Conservation (phyloP, 2,797 vertebrate species). For the Rachycentron canadum region DNA sequence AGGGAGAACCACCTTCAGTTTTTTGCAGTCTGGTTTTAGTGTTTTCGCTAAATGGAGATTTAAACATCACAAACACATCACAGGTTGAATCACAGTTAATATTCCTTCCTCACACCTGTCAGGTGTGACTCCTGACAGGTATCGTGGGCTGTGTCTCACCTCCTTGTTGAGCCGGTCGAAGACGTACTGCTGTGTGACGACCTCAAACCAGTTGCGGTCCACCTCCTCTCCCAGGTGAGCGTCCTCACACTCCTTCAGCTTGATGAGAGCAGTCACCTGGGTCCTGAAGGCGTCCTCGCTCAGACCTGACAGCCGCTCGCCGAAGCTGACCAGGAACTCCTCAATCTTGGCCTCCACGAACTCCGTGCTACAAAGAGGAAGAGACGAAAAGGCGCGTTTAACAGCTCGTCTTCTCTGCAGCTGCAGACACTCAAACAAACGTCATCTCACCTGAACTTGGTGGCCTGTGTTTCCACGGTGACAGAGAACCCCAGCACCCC, state of each 20-base stretch:
- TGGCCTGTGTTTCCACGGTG: constrained; percentile 95
- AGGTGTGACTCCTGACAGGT: not conserved
- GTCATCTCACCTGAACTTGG: constrained; percentile 92
- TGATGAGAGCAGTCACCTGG: constrained; percentile 94
- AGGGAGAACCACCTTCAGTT: not conserved
- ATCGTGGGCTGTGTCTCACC: constrained; percentile 76
- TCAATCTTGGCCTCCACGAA: constrained; percentile 94
- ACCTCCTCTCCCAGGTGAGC: constrained; percentile 96
- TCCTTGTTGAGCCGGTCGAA: constrained; percentile 92
- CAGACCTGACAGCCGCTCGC: constrained; percentile 88
- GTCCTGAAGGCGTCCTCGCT: constrained; percentile 91
- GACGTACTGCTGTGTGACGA: constrained; percentile 94
- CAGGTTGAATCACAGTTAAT: too few species aligned
- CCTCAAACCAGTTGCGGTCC: constrained; percentile 96
- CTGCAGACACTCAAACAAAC: too few species aligned
- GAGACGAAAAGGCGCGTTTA: not conserved
- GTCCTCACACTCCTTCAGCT: constrained; percentile 96
- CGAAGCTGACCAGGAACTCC: constrained; percentile 92
- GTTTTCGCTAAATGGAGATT: not conserved
- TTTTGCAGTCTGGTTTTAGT: not conserved
- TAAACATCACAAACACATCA: not conserved
- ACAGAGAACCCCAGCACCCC: constrained; percentile 95
- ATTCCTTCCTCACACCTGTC: not conserved
- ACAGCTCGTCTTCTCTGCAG: not conserved
- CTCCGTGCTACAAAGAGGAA: constrained; percentile 86